Percentiles rank a stretch among this genome's conserved stretches.
Conservation (phyloP, 2,113 vertebrate species). For the Astur gentilis region DNA sequence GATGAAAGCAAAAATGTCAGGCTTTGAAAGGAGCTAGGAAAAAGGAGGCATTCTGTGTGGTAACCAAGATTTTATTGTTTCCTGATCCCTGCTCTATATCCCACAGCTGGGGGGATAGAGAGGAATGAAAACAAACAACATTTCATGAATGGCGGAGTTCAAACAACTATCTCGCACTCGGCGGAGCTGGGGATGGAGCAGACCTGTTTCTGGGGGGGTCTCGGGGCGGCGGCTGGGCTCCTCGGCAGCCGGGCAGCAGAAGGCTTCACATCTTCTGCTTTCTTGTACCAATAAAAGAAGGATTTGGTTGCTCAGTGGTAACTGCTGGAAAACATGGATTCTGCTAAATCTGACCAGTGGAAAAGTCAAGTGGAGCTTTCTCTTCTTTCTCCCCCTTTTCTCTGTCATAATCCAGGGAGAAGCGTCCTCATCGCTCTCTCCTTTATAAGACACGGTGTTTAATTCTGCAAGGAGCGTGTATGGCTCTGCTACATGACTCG, state of each 20-base stretch:
- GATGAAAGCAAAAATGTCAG: slow-evolving; percentile 63
- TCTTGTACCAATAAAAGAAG: rapidly evolving
- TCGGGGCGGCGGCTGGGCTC: neutral
- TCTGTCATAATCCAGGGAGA: rapidly evolving
- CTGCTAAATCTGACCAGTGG: neutral
- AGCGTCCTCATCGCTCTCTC: rapidly evolving
- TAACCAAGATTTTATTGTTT: slow-evolving; percentile 50
- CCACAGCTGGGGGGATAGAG: slow-evolving; percentile 12
- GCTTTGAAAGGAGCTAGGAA: slow-evolving; percentile 21
- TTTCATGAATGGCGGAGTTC: neutral
- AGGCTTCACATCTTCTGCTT: neutral
- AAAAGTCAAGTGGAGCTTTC: neutral
- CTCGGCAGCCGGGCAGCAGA: neutral
- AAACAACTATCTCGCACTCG: neutral
- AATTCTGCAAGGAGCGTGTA: rapidly evolving
- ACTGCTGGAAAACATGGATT: neutral
- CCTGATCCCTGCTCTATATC: slow-evolving; percentile 16
- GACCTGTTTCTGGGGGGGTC: neutral
- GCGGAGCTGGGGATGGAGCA: neutral
- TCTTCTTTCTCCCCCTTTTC: no score
- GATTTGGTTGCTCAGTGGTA: rapidly evolving
- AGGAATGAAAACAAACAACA: neutral
- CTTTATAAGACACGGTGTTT: rapidly evolving
- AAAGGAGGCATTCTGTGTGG: slow-evolving; percentile 29
- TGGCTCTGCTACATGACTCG: rapidly evolving